Evolutionary conservation across 2,113 vertebrate species (phyloP), one percentile per base, ranked within the genome.

Genomic region (Lota lota): DNA sequence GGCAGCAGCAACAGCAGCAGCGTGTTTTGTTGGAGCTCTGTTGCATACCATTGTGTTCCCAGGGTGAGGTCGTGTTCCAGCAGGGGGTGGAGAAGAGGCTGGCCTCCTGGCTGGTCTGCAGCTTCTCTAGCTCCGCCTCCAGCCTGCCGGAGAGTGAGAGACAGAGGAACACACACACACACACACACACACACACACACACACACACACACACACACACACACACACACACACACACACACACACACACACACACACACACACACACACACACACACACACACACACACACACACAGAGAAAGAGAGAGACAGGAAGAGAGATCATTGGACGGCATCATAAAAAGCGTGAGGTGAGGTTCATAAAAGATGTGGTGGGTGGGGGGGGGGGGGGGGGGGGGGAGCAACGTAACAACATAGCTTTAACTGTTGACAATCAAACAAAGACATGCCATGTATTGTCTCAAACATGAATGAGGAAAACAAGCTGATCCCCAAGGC

Each of bases 111-210:
- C 77, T 83, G 69, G 87, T 91, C 66, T 90, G 90, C 64, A 93
- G 79, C 72, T 92, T 93, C 78, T 93, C 92, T 61, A 93, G 84
- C 75, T 93, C 91, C 6, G 83, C 88, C 81, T 93, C 91, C 68
- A 92, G 73, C 33, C 93, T 94, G 77, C 5, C 16, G 28, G 8
- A 33, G 21, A 74, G 22, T 28, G 19, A 68, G 18, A 22, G 33
- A 57, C 7, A 72, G 33, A 62, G 1, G 8, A 16, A 54, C 7
- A 19, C 11, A 47, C 3, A 33, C 10, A 40, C 1, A 22, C 21
- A 18, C 22, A 50, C 0, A 47, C 3, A 33, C 3, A 33, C 3
- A 33, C 28, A 33, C 28, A 33, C 28, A 33, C 28, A 33, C 28
- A 33, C 3, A 33, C 28, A 33, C 3, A 33, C 3, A 33, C 3